A percentile compares a stretch with the other conserved stretches of the same genome.
Conservation (phyloP, 2,888 invertebrate genomes). For the Celastrina argiolus region DNA sequence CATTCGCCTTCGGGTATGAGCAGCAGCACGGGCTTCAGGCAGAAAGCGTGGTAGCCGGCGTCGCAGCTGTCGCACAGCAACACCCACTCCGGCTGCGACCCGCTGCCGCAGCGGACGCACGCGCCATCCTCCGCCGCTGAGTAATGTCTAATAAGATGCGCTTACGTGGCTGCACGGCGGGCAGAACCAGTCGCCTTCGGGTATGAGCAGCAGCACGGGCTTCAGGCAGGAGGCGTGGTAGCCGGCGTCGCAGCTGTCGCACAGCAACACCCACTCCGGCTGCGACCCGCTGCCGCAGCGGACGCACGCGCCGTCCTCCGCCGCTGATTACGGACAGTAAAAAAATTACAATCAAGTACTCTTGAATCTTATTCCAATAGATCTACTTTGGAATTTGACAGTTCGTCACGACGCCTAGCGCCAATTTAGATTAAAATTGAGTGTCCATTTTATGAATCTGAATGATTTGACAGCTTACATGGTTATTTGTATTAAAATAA, state of each 20-base stretch:
- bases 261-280: slow-evolving; percentile 97
- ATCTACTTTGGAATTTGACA: no score
- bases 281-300: slow-evolving; percentile 94
- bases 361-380: no score
- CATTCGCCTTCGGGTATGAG: slow-evolving; percentile 98
- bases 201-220: slow-evolving; percentile 94
- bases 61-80: slow-evolving; percentile 97
- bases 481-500: no score
- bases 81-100: slow-evolving; percentile 98
- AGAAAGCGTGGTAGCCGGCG: slow-evolving; percentile 97
- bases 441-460: no score
- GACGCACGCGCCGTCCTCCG: slow-evolving; percentile 88
- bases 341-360: no score
- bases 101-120: slow-evolving; percentile 93
- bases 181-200: slow-evolving; percentile 99
- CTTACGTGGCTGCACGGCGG: slow-evolving; percentile 97
- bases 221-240: slow-evolving; percentile 97
- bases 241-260: slow-evolving; percentile 97
- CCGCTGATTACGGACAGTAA: slow-evolving; percentile 34
- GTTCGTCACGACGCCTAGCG: no score
- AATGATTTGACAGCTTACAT: no score
- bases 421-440: no score
- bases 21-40: slow-evolving; percentile 93
- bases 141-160: no score
- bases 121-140: slow-evolving; percentile 81